Conservation (phyloP, 2,888 invertebrate genomes). For the Vannuccia rotundouncinata region DNA sequence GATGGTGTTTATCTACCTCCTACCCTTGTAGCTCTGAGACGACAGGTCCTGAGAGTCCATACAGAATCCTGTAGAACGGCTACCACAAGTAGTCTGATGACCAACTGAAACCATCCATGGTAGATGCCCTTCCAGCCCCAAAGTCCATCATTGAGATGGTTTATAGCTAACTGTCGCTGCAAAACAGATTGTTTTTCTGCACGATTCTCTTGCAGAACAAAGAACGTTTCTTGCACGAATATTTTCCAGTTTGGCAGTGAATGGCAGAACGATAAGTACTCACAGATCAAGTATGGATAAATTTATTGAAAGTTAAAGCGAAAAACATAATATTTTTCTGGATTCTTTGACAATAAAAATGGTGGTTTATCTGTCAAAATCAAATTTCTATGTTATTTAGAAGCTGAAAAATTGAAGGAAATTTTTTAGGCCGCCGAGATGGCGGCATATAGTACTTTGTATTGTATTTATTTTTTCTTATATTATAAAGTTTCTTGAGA, state of each 20-base stretch:
- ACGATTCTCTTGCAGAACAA: conserved; percentile 30
- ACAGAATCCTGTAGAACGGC: conserved; percentile 33
- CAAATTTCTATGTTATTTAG: neutral
- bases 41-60: conserved; percentile 31
- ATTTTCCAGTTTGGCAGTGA: conserved; percentile 21
- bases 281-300: neutral
- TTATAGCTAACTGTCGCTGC: conserved; percentile 31
- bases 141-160: conserved; percentile 37
- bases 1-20: conserved; percentile 7
- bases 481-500: too few relatives aligned
- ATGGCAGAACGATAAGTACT: neutral
- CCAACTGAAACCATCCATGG: conserved; percentile 29
- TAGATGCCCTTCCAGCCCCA: conserved; percentile 33
- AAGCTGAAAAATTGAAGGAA: neutral
- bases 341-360: neutral
- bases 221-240: conserved; percentile 36
- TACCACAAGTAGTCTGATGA: conserved; percentile 29
- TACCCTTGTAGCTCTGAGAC: conserved; percentile 33
- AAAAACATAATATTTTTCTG: neutral
- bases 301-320: neutral
- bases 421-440: too few relatives aligned
- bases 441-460: too few relatives aligned
- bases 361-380: neutral
- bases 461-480: too few relatives aligned
- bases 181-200: conserved; percentile 29